A percentile compares a stretch with the other conserved stretches of the same genome.
These are phyloP conservation scores for Strix aluco DNA, from an alignment of 2,113 vertebrate species.

Conservation along the genomic window DNA sequence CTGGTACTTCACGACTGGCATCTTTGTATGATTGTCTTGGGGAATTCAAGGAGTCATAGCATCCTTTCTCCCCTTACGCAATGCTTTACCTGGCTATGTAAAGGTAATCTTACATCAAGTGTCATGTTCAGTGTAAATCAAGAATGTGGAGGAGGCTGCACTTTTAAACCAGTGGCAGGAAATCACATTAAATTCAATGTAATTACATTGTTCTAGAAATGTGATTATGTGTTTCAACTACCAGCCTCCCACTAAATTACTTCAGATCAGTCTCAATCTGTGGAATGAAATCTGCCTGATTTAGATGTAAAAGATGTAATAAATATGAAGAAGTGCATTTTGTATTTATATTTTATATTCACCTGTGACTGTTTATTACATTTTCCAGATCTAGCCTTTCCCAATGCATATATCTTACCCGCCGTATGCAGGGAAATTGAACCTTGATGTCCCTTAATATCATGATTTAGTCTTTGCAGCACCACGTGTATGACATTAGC, in stretches of 20 bases:
- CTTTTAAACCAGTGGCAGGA: constrained; percentile 44
- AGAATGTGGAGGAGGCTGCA: constrained; percentile 51
- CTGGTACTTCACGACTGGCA: neutral
- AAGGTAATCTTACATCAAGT: neutral
- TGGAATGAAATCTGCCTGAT: constrained; percentile 55
- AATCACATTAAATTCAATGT: constrained; percentile 55
- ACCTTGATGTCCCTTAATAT: neutral
- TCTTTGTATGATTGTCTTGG: neutral
- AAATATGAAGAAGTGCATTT: constrained; percentile 50
- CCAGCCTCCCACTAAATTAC: constrained; percentile 54
- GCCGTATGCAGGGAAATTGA: neutral
- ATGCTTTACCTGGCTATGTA: neutral
- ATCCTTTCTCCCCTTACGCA: neutral
- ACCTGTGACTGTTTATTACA: neutral
- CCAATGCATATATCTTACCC: neutral
- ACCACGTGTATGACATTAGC: neutral
- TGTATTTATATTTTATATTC: constrained; percentile 56
- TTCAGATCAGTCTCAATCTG: constrained; percentile 61
- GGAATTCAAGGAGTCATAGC: neutral
- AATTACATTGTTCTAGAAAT: constrained; percentile 58
- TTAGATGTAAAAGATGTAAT: constrained; percentile 62
- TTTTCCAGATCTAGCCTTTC: neutral
- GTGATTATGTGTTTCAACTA: constrained; percentile 62
- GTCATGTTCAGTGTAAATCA: constrained; percentile 32
- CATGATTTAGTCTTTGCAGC: neutral